These are phyloP conservation scores for Gymnothorax reevesii DNA, from an alignment of 2,797 vertebrate species.

Conservation along the genomic window DNA sequence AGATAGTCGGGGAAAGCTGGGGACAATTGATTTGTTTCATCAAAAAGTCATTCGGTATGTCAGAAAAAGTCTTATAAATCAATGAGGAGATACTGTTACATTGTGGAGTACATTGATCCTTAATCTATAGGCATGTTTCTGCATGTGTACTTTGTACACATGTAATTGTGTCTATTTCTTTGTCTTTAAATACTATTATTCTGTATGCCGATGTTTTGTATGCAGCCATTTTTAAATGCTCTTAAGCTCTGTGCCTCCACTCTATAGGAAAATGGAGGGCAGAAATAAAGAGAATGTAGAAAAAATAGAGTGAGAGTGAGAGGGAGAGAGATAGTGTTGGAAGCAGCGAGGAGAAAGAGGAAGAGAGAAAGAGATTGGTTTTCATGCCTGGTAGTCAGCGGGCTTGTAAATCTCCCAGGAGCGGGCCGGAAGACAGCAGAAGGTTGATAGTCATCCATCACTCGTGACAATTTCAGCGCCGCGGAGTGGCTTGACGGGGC, in stretches of 20 bases:
- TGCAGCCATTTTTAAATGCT: neutral
- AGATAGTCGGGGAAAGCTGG: slow-evolving; percentile 31
- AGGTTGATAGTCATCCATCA: slow-evolving; percentile 97
- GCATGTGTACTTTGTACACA: neutral
- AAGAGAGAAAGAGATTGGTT: slow-evolving; percentile 82
- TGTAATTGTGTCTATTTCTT: neutral
- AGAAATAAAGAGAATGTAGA: neutral
- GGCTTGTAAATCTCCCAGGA: slow-evolving; percentile 89
- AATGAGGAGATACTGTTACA: slow-evolving; percentile 2
- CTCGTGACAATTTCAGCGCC: slow-evolving; percentile 90
- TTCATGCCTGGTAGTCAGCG: slow-evolving; percentile 87
- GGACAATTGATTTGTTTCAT: slow-evolving; percentile 13
- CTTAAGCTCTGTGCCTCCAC: neutral
- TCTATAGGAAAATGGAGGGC: slow-evolving; percentile 23
- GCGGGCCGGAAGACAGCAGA: slow-evolving; percentile 89
- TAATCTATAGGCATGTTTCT: neutral
- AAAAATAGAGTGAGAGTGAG: slow-evolving; percentile 60
- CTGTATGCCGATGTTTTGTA: neutral
- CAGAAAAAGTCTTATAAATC: slow-evolving; percentile 26
- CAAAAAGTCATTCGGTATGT: neutral
- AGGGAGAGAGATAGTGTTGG: slow-evolving; percentile 58
- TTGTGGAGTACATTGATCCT: neutral
- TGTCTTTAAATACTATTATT: neutral
- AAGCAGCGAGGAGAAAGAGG: slow-evolving; percentile 62
- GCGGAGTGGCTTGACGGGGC: slow-evolving; percentile 84